Base-by-base conservation (phyloP, 92 coral and sea anemone genomes). In the Zoanthus gigantus region DNA sequence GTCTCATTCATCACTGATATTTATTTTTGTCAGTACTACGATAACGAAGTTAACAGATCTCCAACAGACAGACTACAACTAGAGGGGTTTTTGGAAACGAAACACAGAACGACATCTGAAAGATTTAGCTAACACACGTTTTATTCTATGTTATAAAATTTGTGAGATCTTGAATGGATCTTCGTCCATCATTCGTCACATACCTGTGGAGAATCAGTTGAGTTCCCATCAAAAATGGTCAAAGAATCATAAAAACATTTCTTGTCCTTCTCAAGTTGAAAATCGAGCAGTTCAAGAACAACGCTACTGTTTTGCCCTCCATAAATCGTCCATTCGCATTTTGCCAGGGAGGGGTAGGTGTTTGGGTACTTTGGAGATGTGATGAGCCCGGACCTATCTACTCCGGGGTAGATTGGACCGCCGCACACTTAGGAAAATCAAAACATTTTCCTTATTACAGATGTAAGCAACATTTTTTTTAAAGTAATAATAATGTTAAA, bases 191-290 rank as follows among this genome's bases (percentile, higher is more conserved):
- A 28, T 16, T 23, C 42, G 37, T 6, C 15, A 46, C 60, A 30
- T 13, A 81, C 85, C 74, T 81, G 85, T 17, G 74, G 44, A 54
- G 91, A 63, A 3, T 46, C 13, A 2, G 89, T 42, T 1, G 52
- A 67, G 54, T 77, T 66, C 53, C 92, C 92, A 82, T 90, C 91
- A 42, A 82, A 92, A 54, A 97, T 69, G 29, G 94, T 82, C 56
- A 97, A 76, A 66, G 80, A 95, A 83, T 97, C 99, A 71, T 93
- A 97, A 56, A 89, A 91, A 74, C 99, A 97, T 78, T 95, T 97
- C 88, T 97, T 97, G 91, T 97, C 99, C 56, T 80, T 58, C 46
- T 97, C 98, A 85, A 97, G 90, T 14, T 90, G 37, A 60, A 97
- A 97, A 30, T 91, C 82, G 0, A 84, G 67, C 74, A 97, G 56